Percentiles rank a stretch among this genome's conserved stretches.
These are phyloP conservation scores for Cryptocheilus praepositus DNA, from an alignment of 2,888 invertebrate genomes.

Conservation along the genomic window DNA sequence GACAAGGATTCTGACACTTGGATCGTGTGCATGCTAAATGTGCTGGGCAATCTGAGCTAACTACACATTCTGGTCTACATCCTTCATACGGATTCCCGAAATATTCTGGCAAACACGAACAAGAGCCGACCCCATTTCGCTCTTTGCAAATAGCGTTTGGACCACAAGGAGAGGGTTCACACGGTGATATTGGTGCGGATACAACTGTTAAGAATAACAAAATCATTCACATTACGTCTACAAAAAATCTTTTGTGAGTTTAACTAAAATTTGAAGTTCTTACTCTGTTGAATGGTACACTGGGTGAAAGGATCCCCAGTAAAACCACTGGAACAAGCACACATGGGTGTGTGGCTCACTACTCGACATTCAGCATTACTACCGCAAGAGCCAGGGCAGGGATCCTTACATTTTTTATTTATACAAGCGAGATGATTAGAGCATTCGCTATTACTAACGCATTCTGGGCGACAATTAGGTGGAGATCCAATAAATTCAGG, in stretches of 20 bases:
- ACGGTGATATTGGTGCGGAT: constrained; percentile 74
- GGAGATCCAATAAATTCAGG: constrained; percentile 77
- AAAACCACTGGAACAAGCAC: constrained; percentile 78
- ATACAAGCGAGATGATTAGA: constrained; percentile 71
- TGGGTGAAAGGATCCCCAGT: constrained; percentile 79
- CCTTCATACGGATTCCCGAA: constrained; percentile 75
- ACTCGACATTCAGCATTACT: constrained; percentile 73
- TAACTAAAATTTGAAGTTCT: constrained; percentile 20
- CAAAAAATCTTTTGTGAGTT: constrained; percentile 16
- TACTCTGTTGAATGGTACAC: constrained; percentile 71
- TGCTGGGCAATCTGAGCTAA: constrained; percentile 76
- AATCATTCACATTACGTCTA: constrained; percentile 34
- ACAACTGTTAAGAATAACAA: constrained; percentile 47
- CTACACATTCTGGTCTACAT: constrained; percentile 76
- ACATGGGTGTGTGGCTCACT: constrained; percentile 75
- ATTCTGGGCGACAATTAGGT: constrained; percentile 75
- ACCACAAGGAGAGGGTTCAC: constrained; percentile 87
- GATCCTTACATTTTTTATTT: constrained; percentile 77
- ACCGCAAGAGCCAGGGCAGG: constrained; percentile 77
- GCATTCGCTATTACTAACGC: constrained; percentile 71
- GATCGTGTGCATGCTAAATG: constrained; percentile 81
- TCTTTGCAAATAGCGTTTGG: constrained; percentile 83
- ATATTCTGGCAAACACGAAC: constrained; percentile 75
- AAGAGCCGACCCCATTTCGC: constrained; percentile 76
- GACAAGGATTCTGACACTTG: constrained; percentile 88